A percentile compares a stretch with the other conserved stretches of the same genome.
Conservation (phyloP, 2,797 vertebrate genomes). For the Nyctalus aviator region DNA sequence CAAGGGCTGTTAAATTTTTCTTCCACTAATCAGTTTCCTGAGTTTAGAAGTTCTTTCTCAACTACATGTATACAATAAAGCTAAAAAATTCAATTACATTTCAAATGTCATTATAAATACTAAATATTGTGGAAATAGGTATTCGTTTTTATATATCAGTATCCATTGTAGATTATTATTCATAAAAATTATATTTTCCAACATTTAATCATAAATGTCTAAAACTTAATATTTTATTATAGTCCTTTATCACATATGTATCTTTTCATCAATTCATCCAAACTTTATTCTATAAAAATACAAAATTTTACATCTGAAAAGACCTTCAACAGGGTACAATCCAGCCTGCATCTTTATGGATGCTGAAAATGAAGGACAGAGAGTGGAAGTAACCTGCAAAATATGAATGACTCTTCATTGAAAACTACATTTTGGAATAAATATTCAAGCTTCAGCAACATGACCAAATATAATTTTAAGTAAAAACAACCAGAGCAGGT, state of each 20-base stretch:
- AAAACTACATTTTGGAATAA: background rate
- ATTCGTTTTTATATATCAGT: background rate
- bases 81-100: background rate
- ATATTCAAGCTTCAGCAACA: background rate
- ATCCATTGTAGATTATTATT: background rate
- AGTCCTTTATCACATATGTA: background rate
- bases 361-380: background rate
- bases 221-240: background rate
- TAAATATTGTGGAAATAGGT: background rate
- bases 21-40: background rate
- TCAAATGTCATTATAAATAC: background rate
- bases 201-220: background rate
- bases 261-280: background rate
- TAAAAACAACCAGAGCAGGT: background rate
- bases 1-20: background rate
- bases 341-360: background rate
- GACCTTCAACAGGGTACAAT: background rate
- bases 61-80: background rate
- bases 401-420: background rate
- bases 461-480: background rate
- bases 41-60: background rate
- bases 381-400: rapidly evolving
- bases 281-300: background rate
- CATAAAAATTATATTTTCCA: background rate
- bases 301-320: background rate